phyloP scores from a whole-genome alignment of 2,797 vertebrate species.

The Falco rusticolus region DNA sequence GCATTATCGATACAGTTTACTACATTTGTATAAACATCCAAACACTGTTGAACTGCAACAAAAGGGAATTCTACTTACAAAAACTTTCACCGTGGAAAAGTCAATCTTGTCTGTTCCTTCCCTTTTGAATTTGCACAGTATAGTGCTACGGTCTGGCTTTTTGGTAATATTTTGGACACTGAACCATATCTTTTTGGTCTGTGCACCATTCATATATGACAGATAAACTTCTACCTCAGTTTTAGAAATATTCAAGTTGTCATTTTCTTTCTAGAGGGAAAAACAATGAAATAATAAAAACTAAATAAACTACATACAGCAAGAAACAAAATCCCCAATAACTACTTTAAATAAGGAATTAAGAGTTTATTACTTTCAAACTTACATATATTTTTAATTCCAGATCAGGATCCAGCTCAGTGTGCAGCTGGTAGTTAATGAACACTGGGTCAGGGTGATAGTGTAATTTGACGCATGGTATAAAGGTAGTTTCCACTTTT shows the following conservation, averaged over 20 bases:
- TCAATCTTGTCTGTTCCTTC: constrained; percentile 69
- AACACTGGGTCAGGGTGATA: constrained; percentile 87
- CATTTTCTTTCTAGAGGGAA: constrained; percentile 84
- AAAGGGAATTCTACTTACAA: constrained; percentile 69
- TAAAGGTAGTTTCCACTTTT: constrained; percentile 76
- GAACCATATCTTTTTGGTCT: constrained; percentile 66
- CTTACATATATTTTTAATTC: constrained; percentile 82
- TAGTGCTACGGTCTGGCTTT: constrained; percentile 74
- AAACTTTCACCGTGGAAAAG: constrained; percentile 74
- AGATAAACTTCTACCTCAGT: constrained; percentile 82
- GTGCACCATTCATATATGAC: constrained; percentile 23
- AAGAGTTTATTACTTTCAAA: not conserved
- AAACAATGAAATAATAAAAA: constrained; percentile 33
- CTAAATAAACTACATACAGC: not conserved
- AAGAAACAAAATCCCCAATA: not conserved
- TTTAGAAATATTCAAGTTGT: constrained; percentile 81
- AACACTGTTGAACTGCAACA: not conserved
- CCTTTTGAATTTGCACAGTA: constrained; percentile 77
- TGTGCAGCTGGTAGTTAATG: constrained; percentile 78
- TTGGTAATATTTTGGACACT: constrained; percentile 73
- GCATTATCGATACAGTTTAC: not conserved
- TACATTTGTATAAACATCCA: not conserved
- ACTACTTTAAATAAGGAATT: not conserved
- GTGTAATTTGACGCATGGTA: constrained; percentile 77
- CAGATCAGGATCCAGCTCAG: constrained; percentile 74